Evolutionary conservation across 2,797 vertebrate species (phyloP).

Genomic region (Spheniscus humboldti): DNA sequence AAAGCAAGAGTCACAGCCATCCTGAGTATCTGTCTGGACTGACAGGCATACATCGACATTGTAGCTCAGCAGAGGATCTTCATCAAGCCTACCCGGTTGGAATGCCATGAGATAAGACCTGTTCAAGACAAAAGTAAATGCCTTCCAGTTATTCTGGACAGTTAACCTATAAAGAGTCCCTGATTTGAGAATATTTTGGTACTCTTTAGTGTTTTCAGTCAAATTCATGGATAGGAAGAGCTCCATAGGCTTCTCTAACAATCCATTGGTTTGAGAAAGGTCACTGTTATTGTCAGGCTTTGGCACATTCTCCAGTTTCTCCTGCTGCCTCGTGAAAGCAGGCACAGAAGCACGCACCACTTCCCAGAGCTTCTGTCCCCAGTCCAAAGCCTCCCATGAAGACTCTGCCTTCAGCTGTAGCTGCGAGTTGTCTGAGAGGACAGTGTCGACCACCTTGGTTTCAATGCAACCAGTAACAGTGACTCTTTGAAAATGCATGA

Average conservation of each 20-base stretch:
- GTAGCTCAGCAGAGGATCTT: conserved; percentile 85
- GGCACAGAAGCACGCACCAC: conserved; percentile 76
- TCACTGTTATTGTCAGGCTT: conserved; percentile 58
- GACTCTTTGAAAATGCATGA: conserved; percentile 90
- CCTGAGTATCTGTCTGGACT: conserved; percentile 80
- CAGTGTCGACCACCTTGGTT: conserved; percentile 83
- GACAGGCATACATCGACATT: conserved; percentile 83
- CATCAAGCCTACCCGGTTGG: conserved; percentile 83
- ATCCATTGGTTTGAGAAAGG: conserved; percentile 54
- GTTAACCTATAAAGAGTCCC: conserved; percentile 87
- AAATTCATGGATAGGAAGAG: conserved; percentile 76
- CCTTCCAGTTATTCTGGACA: conserved; percentile 91
- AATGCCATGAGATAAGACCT: conserved; percentile 85
- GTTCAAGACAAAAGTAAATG: conserved; percentile 91
- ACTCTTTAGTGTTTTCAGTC: conserved; percentile 76
- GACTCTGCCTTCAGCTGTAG: conserved; percentile 88
- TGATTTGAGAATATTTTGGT: conserved; percentile 84
- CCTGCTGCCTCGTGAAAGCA: conserved; percentile 61
- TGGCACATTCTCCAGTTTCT: conserved; percentile 68
- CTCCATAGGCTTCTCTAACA: conserved; percentile 63
- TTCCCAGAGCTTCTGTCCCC: conserved; percentile 90
- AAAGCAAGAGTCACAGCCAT: conserved; percentile 80
- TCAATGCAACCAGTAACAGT: conserved; percentile 79
- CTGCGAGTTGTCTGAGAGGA: conserved; percentile 88
- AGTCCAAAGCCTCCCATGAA: conserved; percentile 91